Evolutionary conservation across 1,140 invertebrate species (phyloP).

Genomic region (Drosophila arizonae): DNA sequence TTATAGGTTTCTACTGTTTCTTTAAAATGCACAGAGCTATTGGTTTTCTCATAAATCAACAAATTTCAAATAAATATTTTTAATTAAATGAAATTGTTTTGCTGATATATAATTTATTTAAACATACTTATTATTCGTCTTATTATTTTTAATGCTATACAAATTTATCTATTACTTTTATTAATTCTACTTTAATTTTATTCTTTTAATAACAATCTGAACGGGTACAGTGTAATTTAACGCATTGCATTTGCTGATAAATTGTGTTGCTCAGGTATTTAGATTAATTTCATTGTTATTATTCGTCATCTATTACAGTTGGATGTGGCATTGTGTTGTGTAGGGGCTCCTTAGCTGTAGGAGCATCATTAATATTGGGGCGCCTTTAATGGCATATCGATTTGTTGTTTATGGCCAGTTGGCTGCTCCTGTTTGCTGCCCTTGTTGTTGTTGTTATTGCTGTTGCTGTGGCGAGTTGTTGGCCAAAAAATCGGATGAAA

Average conservation of each 20-base stretch:
- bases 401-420: constrained; percentile 56
- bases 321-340: constrained; percentile 1
- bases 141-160: no score
- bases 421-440: constrained; percentile 9
- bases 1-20: no score
- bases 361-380: constrained; percentile 36
- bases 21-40: no score
- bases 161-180: no score
- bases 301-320: constrained; percentile 3
- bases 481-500: constrained; percentile 37
- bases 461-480: constrained; percentile 3
- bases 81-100: no score
- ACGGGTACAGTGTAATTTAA: background rate
- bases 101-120: no score
- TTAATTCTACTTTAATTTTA: no score
- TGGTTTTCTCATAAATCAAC: no score
- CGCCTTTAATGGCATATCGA: constrained; percentile 65
- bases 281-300: constrained; percentile 16
- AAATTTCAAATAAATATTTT: no score
- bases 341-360: background rate
- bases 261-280: constrained; percentile 9
- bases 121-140: no score
- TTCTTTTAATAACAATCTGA: background rate
- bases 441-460: constrained; percentile 16
- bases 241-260: background rate